Evolutionary conservation across 2,888 invertebrate species (phyloP), one percentile per base, ranked within the genome.

Genomic region (Lutraria lutraria): DNA sequence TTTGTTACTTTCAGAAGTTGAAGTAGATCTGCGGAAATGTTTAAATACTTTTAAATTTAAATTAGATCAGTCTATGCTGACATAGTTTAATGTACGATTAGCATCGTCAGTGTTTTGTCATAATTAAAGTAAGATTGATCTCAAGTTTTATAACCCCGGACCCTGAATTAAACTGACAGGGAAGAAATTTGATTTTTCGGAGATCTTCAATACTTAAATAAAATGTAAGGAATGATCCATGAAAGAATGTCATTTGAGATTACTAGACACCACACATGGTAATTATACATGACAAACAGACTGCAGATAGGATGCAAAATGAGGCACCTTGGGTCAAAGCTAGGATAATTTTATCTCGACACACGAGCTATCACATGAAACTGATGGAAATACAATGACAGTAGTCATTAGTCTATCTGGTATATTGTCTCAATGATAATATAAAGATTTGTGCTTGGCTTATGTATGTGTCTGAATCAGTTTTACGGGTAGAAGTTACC

Each of bases 371-470:
- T 76, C 34, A 31, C 76, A 31, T 8, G 19, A 34, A 31, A 76
- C 19, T 83, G 83, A 53, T 72, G 68, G 52, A 68, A 43, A 43
- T 83, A 83, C 34, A 52, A 83, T 68, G 83, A 72, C 83, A 52
- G 15, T 83, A 34, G n/a, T 25, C 68, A 83, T 83, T 52, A 83
- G 68, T 72, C 25, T 68, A 52, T 83, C 83, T 72, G 29, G 31
- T 76, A 68, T 25, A 83, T 63, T n/a, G 43, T 43, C 25, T 72
- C 21, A 21, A 63, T 16, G 43, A 83, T 63, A 31, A 60, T 34
- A 83, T 83, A 72, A 25, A 83, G 83, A 68, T 43, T 83, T 43
- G 29, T 63, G 34, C 63, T 63, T 19, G 34, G 43, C 29, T n/a
- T 34, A 21, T 63, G 83, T 63, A 13, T 19, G 10, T 31, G 82